A percentile compares a stretch with the other conserved stretches of the same genome.
Conservation (phyloP, 2,113 vertebrate genomes). For the Alethe castanea region DNA sequence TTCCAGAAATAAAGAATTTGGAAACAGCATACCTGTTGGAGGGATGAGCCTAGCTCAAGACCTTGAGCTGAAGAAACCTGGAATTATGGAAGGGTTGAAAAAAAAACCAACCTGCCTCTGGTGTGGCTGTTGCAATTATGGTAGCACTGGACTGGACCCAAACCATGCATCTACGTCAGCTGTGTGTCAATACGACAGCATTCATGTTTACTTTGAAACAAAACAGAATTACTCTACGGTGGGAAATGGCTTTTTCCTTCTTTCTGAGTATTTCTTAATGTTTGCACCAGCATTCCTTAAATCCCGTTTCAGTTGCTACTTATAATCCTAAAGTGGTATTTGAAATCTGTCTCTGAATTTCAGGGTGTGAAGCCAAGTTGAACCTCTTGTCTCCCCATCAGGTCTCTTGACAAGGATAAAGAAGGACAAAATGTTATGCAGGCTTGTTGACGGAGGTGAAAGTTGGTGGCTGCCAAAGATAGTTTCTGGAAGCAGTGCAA, state of each 20-base stretch:
- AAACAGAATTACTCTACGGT: not conserved
- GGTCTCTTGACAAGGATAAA: conserved; percentile 38
- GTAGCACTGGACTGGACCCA: not conserved
- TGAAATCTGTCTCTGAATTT: conserved; percentile 29
- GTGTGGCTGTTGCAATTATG: not conserved
- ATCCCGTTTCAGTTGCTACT: not conserved
- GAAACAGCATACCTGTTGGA: not conserved
- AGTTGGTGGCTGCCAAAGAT: conserved; percentile 64
- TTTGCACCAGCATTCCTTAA: not conserved
- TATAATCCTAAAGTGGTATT: not conserved
- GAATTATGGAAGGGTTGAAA: not conserved
- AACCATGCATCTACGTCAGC: not conserved
- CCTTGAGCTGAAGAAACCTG: not conserved
- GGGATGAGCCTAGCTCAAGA: not conserved
- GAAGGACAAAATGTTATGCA: conserved; percentile 52
- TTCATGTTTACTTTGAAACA: not conserved
- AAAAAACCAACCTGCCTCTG: not conserved
- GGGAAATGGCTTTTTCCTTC: not conserved
- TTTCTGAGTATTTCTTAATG: not conserved
- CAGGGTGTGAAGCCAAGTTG: not conserved
- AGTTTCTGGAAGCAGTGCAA: conserved; percentile 76
- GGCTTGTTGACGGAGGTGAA: conserved; percentile 71
- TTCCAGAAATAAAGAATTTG: conserved; percentile 21
- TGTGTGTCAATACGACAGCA: not conserved
- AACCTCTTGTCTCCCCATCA: conserved; percentile 24